A percentile compares a stretch with the other conserved stretches of the same genome.
Evolutionary conservation across 2,113 vertebrate species (phyloP).

Genomic region (Casuarius casuarius): DNA sequence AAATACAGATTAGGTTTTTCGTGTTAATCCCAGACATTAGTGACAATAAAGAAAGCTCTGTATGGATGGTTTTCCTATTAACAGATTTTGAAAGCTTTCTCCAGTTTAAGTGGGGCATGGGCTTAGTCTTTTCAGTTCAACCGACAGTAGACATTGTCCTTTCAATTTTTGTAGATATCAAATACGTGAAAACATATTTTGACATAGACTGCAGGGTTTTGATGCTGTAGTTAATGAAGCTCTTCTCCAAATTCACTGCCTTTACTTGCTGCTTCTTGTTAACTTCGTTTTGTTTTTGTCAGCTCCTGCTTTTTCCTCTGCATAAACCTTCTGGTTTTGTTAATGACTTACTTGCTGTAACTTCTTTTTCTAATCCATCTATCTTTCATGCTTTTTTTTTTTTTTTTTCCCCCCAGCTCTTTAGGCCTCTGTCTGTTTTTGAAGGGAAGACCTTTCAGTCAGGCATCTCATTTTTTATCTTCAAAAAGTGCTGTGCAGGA

Average conservation of each 20-base stretch:
- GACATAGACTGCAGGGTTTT: not conserved
- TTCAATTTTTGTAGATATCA: not conserved
- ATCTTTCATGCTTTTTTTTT: not conserved
- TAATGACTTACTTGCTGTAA: not conserved
- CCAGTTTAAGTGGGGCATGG: not conserved
- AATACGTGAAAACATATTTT: not conserved
- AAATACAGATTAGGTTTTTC: not conserved
- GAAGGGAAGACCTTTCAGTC: not conserved
- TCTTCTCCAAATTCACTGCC: not conserved
- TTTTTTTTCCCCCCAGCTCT: not conserved
- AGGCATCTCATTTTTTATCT: not conserved
- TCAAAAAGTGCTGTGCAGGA: not conserved
- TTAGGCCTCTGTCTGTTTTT: not conserved
- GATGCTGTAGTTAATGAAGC: not conserved
- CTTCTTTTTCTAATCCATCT: not conserved
- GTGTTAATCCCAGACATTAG: not conserved
- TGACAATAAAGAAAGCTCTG: not conserved
- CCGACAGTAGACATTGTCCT: not conserved
- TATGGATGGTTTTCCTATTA: not conserved
- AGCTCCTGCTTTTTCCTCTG: not conserved
- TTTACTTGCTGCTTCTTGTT: not conserved
- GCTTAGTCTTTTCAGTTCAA: not conserved
- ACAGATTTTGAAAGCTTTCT: not conserved
- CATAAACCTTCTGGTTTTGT: not conserved
- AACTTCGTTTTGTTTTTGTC: not conserved